Evolutionary conservation across 2,113 vertebrate species (phyloP).

Genomic region (Asarcornis scutulata): DNA sequence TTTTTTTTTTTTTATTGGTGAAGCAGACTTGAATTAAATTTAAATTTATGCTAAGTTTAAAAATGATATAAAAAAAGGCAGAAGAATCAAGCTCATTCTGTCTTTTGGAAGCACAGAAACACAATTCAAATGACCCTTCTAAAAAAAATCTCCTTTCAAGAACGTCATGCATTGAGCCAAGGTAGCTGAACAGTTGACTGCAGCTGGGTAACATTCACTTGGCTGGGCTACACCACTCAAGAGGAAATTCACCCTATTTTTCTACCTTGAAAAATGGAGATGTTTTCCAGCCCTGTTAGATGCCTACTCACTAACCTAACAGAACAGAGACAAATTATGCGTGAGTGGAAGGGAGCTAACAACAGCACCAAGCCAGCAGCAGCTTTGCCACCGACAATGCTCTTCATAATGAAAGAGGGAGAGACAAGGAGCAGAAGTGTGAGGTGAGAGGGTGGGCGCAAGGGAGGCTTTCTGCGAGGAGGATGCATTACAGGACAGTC

Average conservation of each 20-base stretch:
- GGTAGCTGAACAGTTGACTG: not conserved
- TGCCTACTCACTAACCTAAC: not conserved
- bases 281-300: not conserved
- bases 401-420: not conserved
- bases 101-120: not conserved
- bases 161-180: not conserved
- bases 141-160: conserved; percentile 24
- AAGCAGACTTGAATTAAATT: not conserved
- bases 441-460: not conserved
- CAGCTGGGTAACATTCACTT: not conserved
- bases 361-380: not conserved
- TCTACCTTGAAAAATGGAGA: not conserved
- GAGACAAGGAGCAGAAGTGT: not conserved
- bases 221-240: not conserved
- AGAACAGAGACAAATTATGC: not conserved
- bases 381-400: not conserved
- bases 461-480: not conserved
- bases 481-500: not conserved
- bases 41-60: not conserved
- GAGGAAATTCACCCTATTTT: not conserved
- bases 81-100: not conserved
- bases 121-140: conserved; percentile 18
- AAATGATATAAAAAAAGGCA: not conserved
- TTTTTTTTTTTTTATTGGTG: not conserved
- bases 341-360: not conserved